These are phyloP conservation scores for Ophiodon elongatus DNA, from an alignment of 2,113 vertebrate genomes.

Conservation along the genomic window DNA sequence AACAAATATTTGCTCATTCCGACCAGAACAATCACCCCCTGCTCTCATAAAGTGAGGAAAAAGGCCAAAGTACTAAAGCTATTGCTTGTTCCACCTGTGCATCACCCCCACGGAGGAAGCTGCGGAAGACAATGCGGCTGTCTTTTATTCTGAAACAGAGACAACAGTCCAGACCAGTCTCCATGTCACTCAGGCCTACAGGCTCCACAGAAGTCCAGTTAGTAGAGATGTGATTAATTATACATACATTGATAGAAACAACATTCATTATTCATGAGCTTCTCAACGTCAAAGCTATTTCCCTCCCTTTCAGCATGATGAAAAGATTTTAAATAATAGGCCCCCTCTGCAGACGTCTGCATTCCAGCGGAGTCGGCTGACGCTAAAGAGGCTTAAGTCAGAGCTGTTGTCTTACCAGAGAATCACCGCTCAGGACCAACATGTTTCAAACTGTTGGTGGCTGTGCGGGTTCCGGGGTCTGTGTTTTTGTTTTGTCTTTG, in stretches of 20 bases:
- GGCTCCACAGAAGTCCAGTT: constrained; percentile 80
- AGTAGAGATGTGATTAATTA: constrained; percentile 85
- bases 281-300: constrained; percentile 81
- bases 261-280: constrained; percentile 84
- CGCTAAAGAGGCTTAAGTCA: constrained; percentile 76
- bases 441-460: constrained; percentile 56
- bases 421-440: constrained; percentile 53
- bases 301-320: constrained; percentile 82
- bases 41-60: constrained; percentile 49
- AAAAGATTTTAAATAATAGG: constrained; percentile 86
- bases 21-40: constrained; percentile 62
- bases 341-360: constrained; percentile 78
- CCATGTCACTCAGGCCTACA: constrained; percentile 78
- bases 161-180: constrained; percentile 70
- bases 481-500: constrained; percentile 70
- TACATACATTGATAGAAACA: constrained; percentile 88
- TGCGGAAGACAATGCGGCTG: constrained; percentile 26
- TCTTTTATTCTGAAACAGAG: constrained; percentile 65
- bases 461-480: constrained; percentile 56
- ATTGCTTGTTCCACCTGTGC: constrained; percentile 59
- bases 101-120: constrained; percentile 46
- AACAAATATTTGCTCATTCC: constrained; percentile 68
- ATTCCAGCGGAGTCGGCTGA: constrained; percentile 76
- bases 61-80: constrained; percentile 2
- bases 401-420: constrained; percentile 73